Evolutionary conservation across 2,888 invertebrate species (phyloP), one percentile per base, ranked within the genome.

Genomic region (Ischnura elegans): DNA sequence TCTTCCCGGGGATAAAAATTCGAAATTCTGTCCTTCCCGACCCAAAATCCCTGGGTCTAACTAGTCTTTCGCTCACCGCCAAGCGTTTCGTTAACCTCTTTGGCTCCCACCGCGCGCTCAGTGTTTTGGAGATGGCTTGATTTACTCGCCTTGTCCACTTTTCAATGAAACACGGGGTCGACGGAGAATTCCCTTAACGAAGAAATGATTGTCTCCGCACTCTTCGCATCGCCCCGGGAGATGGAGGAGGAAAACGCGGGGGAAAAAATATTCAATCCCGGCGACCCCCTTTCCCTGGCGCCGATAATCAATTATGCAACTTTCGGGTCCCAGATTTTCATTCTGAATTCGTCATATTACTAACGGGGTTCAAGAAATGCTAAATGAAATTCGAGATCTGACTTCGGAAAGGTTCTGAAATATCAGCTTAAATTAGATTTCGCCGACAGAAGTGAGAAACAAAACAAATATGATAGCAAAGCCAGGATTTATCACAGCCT

Each of bases 191-290:
- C 43, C 61, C 90, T 45, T 90, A 90, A 90, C 61, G 55, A 61
- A 55, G 43, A 61, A 90, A 90, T 61, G 90, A 90, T 90, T 55
- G 90, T 90, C 90, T 90, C 29, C 6, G n/a, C n/a, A 16, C 55
- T 55, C 43, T 43, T 90, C 43, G n/a, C 29, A 61, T n/a, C 10
- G 90, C 43, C 55, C 43, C 61, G 51, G 19, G 36, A 87, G 51
- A 13, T 10, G n/a, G 45, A 42, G 42, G 55, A 55, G 61, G 66
- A 61, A 90, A 42, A 66, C 55, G 25, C 55, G 42, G 55, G 43
- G 55, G 43, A 42, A 51, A 76, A 76, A 76, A 76, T 36, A 4
- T 25, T 8, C 76, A n/a, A n/a, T 76, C 76, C 36, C 76, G 1
- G 13, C 76, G 16, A 10, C 51, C 61, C 61, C 25, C 61, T 61